phyloP scores from a whole-genome alignment of 2,888 invertebrate genomes.

The Geophilus truncorum region DNA sequence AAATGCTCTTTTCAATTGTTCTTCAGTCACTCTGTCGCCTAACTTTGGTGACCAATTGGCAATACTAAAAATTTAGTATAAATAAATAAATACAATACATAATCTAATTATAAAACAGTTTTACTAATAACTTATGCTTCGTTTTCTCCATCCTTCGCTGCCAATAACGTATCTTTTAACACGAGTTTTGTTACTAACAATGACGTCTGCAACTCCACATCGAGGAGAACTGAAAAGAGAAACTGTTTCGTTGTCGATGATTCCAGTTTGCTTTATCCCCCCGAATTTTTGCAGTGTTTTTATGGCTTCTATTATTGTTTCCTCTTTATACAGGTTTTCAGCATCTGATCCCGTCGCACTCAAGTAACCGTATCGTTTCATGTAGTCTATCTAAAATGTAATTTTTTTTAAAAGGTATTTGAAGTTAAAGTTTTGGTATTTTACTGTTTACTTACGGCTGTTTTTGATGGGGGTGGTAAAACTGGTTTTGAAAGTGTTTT shows the following conservation, averaged over 20 bases:
- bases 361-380: constrained; percentile 67
- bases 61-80: constrained; percentile 53
- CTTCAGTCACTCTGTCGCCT: constrained; percentile 53
- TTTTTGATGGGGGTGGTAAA: not conserved
- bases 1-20: constrained; percentile 59
- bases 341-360: constrained; percentile 52
- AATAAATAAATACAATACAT: not conserved
- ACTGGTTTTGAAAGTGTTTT: not conserved
- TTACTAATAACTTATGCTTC: constrained; percentile 64
- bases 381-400: constrained; percentile 51
- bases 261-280: constrained; percentile 63
- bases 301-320: constrained; percentile 60
- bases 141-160: constrained; percentile 64
- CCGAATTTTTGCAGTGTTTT: constrained; percentile 66
- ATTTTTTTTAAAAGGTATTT: not conserved
- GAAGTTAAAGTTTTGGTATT: not conserved
- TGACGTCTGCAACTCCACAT: constrained; percentile 68
- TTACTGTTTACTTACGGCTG: not conserved
- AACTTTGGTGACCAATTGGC: constrained; percentile 64
- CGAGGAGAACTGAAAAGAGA: constrained; percentile 63
- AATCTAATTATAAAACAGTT: not conserved
- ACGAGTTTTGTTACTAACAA: constrained; percentile 44
- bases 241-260: constrained; percentile 60
- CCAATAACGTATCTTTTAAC: constrained; percentile 59
- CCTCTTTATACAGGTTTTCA: constrained; percentile 60